Conservation (phyloP, 1,140 invertebrate species). For the Bicyclus anynana region DNA sequence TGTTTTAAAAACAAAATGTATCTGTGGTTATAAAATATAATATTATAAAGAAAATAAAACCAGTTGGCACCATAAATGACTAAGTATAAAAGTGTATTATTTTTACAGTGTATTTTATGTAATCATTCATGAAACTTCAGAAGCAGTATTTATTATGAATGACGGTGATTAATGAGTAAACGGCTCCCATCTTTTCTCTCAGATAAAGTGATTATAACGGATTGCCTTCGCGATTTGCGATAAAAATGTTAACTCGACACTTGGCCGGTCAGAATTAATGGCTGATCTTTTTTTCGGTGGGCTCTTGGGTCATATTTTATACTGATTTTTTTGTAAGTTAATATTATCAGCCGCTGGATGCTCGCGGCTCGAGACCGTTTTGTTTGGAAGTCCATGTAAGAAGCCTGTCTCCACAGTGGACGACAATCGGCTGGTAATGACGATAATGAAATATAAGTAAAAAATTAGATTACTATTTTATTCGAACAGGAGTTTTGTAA, state of each 20-base stretch:
- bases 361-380: too few species aligned
- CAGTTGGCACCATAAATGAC: not conserved
- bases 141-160: conserved; percentile 27
- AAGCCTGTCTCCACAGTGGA: too few species aligned
- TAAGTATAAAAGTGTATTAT: not conserved
- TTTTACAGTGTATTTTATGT: not conserved
- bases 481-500: too few species aligned
- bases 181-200: conserved; percentile 38
- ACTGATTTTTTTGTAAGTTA: not conserved
- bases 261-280: conserved; percentile 21
- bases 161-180: conserved; percentile 37
- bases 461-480: too few species aligned
- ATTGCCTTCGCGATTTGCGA: conserved; percentile 30
- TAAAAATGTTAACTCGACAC: conserved; percentile 32
- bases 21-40: too few species aligned
- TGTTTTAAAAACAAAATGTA: too few species aligned
- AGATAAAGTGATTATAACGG: conserved; percentile 37
- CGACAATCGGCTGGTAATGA: too few species aligned
- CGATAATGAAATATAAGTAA: too few species aligned
- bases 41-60: too few species aligned
- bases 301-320: conserved; percentile 4
- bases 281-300: conserved; percentile 5
- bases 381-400: too few species aligned
- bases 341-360: too few species aligned
- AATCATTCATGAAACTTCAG: not conserved